Base-by-base conservation (phyloP, 2,888 invertebrate species). In the Crematogaster levior region DNA sequence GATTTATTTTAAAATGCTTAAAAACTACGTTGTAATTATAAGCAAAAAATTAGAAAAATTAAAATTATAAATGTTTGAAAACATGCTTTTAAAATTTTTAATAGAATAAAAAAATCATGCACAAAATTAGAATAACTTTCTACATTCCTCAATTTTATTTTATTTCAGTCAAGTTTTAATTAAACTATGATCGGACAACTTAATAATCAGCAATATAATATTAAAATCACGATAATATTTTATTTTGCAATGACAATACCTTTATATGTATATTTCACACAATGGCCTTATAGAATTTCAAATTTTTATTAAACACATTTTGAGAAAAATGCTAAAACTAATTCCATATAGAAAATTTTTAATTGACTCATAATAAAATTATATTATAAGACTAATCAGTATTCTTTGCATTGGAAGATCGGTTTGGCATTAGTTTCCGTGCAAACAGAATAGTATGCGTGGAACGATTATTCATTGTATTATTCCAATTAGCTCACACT, bases 371-470 rank as follows among this genome's bases (percentile, higher is more conserved):
- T 60, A 51, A 65, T 65, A 51, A 79, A 30, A 79, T 58, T 48
- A 12, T 60, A 34, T n/a, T n/a, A n/a, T n/a, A 68, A 5, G n/a
- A 58, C 6, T 77, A 15, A 43, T 68, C 18, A 34, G 30, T 43
- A 56, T 56, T 68, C 10, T 70, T 79, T 77, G n/a, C 27, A 73
- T 43, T 80, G 58, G 65, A 72, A 66, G 72, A 85, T 85, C 56
- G 72, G 61, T 84, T 61, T 58, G 66, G 58, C 56, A 68, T 81
- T 37, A 30, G 18, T 40, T 68, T 18, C 60, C 51, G 34, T 56
- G 34, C 60, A 18, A 51, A 65, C 1, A 60, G 61, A 65, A 81
- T 74, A 82, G 82, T 87, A 85, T 87, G 84, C 85, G 70, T 84
- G 81, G 86, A 86, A 81, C 37, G 53, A 77, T 51, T 65, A 51